phyloP scores from a whole-genome alignment of 2,113 vertebrate genomes.

The Nycticorax nycticorax region DNA sequence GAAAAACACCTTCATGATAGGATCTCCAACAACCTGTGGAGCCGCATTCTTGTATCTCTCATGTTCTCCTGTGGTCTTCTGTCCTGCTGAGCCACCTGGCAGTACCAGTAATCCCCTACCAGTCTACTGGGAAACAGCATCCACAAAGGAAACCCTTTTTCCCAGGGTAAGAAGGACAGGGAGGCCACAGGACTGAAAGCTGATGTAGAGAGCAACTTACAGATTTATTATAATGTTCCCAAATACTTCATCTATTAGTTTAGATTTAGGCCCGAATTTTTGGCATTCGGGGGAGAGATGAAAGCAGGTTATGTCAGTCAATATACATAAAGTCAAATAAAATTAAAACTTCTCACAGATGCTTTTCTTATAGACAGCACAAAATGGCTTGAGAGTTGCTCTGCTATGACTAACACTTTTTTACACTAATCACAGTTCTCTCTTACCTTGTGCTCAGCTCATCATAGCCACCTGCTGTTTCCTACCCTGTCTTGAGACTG shows the following conservation, averaged over 20 bases:
- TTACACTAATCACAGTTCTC: background rate
- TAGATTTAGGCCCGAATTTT: background rate
- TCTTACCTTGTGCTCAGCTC: background rate
- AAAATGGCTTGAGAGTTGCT: background rate
- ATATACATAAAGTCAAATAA: background rate
- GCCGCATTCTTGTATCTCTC: background rate
- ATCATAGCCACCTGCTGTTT: background rate
- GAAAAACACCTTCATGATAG: background rate
- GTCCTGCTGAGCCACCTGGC: background rate
- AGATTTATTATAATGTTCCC: background rate
- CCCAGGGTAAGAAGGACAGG: background rate
- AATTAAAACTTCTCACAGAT: background rate
- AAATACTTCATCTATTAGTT: background rate
- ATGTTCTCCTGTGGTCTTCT: background rate
- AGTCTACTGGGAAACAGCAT: background rate
- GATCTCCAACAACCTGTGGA: background rate
- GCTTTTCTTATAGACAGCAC: background rate
- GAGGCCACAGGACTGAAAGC: background rate
- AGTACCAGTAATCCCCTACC: background rate
- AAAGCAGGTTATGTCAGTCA: background rate
- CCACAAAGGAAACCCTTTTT: background rate
- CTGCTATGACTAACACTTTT: background rate
- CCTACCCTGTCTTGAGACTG: background rate
- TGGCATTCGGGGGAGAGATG: background rate
- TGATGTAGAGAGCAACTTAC: background rate